Conservation (phyloP, 2,888 invertebrate genomes). For the Drosophila kambysellisi region DNA sequence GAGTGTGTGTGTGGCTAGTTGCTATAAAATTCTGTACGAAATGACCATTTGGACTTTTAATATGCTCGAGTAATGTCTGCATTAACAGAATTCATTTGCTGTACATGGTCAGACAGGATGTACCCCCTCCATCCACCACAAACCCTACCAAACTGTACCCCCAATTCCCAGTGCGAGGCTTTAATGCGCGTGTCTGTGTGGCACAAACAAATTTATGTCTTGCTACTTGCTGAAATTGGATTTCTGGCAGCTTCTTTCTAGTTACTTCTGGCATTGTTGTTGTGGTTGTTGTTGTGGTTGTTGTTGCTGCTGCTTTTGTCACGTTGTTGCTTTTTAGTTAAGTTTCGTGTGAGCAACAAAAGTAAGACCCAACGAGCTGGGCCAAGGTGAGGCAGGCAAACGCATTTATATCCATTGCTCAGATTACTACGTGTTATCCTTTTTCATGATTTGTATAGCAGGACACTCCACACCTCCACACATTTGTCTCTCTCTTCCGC, state of each 20-base stretch:
- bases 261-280: slow-evolving; percentile 27
- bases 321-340: slow-evolving; percentile 59
- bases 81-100: slow-evolving; percentile 83
- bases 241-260: slow-evolving; percentile 68
- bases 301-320: slow-evolving; percentile 47
- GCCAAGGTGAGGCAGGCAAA: slow-evolving; percentile 37
- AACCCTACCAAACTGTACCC: slow-evolving; percentile 1
- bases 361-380: slow-evolving; percentile 3
- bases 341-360: slow-evolving; percentile 25
- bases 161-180: slow-evolving; percentile 49
- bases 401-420: slow-evolving; percentile 73
- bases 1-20: slow-evolving; percentile 51
- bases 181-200: slow-evolving; percentile 54
- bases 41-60: slow-evolving; percentile 82
- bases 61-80: slow-evolving; percentile 82
- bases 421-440: slow-evolving; percentile 75
- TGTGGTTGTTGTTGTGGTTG: slow-evolving; percentile 15
- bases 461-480: slow-evolving; percentile 36
- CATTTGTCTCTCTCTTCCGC: slow-evolving; percentile 58
- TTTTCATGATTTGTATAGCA: slow-evolving; percentile 72
- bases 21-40: slow-evolving; percentile 79
- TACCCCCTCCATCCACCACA: background rate
- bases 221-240: slow-evolving; percentile 80
- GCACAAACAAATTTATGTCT: slow-evolving; percentile 78
- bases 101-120: slow-evolving; percentile 47